A percentile compares a stretch with the other conserved stretches of the same genome.
phyloP scores from a whole-genome alignment of 2,113 vertebrate genomes.

The Emydocephalus ijimae region DNA sequence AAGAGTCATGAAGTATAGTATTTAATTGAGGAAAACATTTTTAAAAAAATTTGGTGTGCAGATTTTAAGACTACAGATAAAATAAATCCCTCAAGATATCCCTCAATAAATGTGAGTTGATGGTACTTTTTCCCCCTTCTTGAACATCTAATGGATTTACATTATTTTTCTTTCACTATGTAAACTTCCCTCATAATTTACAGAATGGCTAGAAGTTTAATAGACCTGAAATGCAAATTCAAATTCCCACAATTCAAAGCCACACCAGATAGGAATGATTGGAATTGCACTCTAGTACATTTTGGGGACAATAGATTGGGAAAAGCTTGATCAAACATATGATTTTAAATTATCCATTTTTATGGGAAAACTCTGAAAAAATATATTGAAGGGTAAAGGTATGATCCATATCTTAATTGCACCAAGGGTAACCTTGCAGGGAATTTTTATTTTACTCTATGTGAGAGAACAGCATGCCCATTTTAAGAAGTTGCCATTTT shows the following conservation, averaged over 20 bases:
- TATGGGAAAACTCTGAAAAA: neutral
- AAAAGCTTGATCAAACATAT: neutral
- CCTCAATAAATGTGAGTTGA: neutral
- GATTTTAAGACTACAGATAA: neutral
- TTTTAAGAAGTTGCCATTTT: neutral
- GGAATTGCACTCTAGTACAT: neutral
- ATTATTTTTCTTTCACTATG: neutral
- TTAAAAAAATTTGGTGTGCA: neutral
- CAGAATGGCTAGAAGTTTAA: neutral
- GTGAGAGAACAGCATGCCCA: neutral
- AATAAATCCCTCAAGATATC: neutral
- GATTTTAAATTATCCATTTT: neutral
- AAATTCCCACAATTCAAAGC: neutral
- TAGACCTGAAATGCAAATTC: neutral
- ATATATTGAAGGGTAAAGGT: neutral
- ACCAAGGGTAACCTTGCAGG: neutral
- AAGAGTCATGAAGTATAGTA: neutral
- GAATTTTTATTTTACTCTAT: neutral
- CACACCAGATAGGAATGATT: neutral
- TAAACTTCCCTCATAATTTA: neutral
- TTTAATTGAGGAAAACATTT: conserved; percentile 5
- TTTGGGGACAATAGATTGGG: neutral
- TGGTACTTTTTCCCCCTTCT: neutral
- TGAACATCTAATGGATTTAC: neutral
- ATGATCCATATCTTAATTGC: neutral